These are phyloP conservation scores for Notamacropus eugenii DNA, from an alignment of 2,797 vertebrate species.

Conservation along the genomic window DNA sequence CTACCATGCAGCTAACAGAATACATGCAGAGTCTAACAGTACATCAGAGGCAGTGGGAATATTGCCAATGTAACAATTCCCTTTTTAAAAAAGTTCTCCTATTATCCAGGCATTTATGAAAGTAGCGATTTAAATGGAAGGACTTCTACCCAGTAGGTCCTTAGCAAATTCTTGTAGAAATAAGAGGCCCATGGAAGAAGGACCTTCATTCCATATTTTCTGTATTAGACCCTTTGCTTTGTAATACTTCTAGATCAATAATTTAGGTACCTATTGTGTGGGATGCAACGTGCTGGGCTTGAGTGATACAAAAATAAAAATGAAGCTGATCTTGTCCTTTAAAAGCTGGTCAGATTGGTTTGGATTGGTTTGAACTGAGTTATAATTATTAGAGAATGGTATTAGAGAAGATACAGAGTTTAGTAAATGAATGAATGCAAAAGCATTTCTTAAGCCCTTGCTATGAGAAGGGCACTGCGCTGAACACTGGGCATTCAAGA, in stretches of 20 bases:
- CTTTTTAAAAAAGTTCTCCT: not conserved
- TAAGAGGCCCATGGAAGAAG: not conserved
- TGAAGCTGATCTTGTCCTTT: not conserved
- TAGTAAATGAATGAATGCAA: not conserved
- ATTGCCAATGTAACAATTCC: not conserved
- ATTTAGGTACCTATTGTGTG: not conserved
- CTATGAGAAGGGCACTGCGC: not conserved
- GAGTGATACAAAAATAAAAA: not conserved
- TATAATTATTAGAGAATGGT: not conserved
- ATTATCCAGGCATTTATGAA: not conserved
- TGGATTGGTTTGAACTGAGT: not conserved
- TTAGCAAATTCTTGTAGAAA: not conserved
- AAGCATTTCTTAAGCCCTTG: not conserved
- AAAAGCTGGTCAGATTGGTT: not conserved
- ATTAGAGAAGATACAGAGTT: not conserved
- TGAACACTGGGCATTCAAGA: not conserved
- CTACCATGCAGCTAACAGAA: not conserved
- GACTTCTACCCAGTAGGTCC: not conserved
- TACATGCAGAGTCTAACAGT: not conserved
- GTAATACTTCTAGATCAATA: not conserved
- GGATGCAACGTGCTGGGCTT: not conserved
- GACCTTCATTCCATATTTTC: not conserved
- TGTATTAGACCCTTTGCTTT: not conserved
- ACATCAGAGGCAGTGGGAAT: not conserved
- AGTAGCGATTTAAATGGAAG: not conserved